These are phyloP conservation scores for Mylabris phalerata DNA, from an alignment of 1,140 invertebrate genomes.

Conservation along the genomic window DNA sequence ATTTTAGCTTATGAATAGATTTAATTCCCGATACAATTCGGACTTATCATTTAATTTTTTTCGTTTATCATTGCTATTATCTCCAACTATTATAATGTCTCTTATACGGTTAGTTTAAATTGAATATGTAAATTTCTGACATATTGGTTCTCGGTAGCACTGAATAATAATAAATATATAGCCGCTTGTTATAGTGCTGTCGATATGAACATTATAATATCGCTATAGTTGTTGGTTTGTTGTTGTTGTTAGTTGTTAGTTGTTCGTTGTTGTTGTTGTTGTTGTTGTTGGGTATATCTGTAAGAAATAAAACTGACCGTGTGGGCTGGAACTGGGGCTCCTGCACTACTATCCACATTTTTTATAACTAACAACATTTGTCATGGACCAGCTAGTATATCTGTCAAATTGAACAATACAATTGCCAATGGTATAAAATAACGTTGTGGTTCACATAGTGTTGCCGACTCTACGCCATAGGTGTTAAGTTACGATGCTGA, in stretches of 20 bases:
- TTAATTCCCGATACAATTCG: too few species aligned
- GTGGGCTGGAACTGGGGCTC: slow-evolving; percentile 25
- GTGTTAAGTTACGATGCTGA: slow-evolving; percentile 36
- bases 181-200: slow-evolving; percentile 22
- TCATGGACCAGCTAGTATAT: slow-evolving; percentile 32
- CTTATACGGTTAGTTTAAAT: slow-evolving; percentile 6
- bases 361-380: slow-evolving; percentile 28
- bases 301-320: slow-evolving; percentile 10
- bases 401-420: slow-evolving; percentile 32
- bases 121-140: slow-evolving; percentile 29
- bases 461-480: slow-evolving; percentile 28
- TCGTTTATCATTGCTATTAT: slow-evolving; percentile 5
- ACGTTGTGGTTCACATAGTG: slow-evolving; percentile 9
- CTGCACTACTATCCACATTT: slow-evolving; percentile 20
- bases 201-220: slow-evolving; percentile 28
- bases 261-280: too few species aligned
- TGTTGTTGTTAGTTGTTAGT: too few species aligned
- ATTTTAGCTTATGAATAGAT: too few species aligned
- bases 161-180: slow-evolving; percentile 24
- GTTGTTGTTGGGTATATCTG: too few species aligned
- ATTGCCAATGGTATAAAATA: slow-evolving; percentile 24
- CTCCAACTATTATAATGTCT: slow-evolving; percentile 8
- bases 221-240: too few species aligned
- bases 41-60: too few species aligned
- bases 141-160: slow-evolving; percentile 29